Base-by-base conservation (phyloP, 2,113 vertebrate genomes). In the Cyanoramphus novaezelandiae region DNA sequence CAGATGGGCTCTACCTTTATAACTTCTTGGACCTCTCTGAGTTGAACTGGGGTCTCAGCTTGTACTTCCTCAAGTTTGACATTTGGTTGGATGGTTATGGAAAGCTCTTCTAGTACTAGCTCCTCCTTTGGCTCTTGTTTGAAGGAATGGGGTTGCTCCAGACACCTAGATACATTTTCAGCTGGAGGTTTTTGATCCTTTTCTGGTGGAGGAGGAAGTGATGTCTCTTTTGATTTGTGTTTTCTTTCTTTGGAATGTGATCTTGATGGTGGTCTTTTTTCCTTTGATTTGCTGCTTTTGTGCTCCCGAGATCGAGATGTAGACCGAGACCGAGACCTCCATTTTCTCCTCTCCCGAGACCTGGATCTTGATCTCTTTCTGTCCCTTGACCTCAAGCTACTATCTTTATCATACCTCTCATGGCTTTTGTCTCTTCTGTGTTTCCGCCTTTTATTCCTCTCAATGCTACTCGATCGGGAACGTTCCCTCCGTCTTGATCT, bases 181-280 rank as follows among this genome's bases (percentile, higher is more conserved):
- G 0, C 55, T 23, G 81, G 28, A 88, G 70, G 44, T 44, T 89
- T 97, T 64, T 86, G 84, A 75, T 91, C 80, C 20, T 91, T 92
- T 43, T 81, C 95, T 78, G 76, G 60, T 1, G 18, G 44, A 39
- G 78, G 6, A 33, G 87, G 67, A 21, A 88, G 64, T 0, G 76
- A 87, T 14, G 63, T 63, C 57, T 96, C 97, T 92, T 43, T 95
- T 13, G 83, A 92, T 78, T 43, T 85, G 53, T 53, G 98, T 69
- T 97, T 98, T 80, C 95, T 98, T 87, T 99, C 99, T 94, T 97
- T 98, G n/a, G 99, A 99, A 29, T 25, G 82, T 19, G 98, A 98
- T 49, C 97, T 97, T 1, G 98, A 98, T 21, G 49, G 87, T 6
- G 43, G 90, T 64, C 59, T 97, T 92, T 87, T 98, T 44, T 98